Evolutionary conservation across 2,113 vertebrate genomes (phyloP).

Genomic region (Calyptomena viridis): DNA sequence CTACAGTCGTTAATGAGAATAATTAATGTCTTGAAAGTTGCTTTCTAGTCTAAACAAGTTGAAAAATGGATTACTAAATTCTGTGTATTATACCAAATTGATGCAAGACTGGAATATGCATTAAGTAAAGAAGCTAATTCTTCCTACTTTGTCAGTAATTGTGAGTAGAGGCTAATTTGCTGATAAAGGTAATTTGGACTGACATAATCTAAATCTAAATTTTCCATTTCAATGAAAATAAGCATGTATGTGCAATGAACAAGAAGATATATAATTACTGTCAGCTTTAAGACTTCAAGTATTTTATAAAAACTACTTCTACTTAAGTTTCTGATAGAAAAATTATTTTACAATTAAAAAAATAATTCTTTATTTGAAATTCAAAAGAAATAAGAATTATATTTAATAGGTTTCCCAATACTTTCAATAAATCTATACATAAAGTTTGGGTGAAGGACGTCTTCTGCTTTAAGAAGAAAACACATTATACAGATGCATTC

Average conservation of each 20-base stretch:
- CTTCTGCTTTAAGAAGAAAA: neutral
- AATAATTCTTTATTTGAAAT: neutral
- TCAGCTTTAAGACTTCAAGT: constrained; percentile 53
- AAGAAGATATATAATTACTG: constrained; percentile 61
- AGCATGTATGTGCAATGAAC: constrained; percentile 39
- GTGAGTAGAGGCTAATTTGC: constrained; percentile 55
- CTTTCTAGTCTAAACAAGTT: neutral
- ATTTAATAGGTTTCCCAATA: neutral
- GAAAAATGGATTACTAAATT: constrained; percentile 49
- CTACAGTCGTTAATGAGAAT: neutral
- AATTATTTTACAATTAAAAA: neutral
- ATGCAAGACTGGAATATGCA: constrained; percentile 17
- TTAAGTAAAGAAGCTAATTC: constrained; percentile 38
- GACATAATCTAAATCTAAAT: constrained; percentile 67
- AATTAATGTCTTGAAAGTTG: neutral
- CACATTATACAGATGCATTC: neutral
- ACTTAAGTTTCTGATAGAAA: constrained; percentile 26
- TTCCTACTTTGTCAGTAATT: constrained; percentile 57
- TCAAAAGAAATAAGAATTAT: neutral
- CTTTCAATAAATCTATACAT: neutral
- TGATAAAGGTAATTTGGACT: constrained; percentile 71
- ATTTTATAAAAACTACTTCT: constrained; percentile 6
- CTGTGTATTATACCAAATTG: constrained; percentile 3
- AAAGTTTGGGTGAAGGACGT: neutral
- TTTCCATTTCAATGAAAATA: constrained; percentile 69